Conservation (phyloP, 2,888 invertebrate species). For the Volucella inanis region DNA sequence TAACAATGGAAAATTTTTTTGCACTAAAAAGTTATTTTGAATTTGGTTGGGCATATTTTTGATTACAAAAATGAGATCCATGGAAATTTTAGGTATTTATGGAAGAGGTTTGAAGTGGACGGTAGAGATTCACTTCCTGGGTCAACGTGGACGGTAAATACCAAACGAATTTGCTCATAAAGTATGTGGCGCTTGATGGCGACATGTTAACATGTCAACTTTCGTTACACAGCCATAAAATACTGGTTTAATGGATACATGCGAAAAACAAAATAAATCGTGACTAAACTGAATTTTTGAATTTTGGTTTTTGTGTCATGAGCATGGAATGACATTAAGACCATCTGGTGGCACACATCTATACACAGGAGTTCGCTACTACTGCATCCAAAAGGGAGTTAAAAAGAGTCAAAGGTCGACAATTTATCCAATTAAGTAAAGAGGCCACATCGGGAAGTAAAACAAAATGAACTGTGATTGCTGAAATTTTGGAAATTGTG, state of each 20-base stretch:
- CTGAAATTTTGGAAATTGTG: too few relatives aligned
- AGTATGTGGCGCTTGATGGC: constrained; percentile 1
- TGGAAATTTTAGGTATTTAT: constrained; percentile 52
- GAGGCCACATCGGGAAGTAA: too few relatives aligned
- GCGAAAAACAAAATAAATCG: neutral
- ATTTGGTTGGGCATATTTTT: neutral
- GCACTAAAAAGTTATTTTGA: constrained; percentile 4
- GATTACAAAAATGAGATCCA: constrained; percentile 10
- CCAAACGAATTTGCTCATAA: constrained; percentile 32
- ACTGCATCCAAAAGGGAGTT: neutral
- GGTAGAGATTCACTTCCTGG: constrained; percentile 36
- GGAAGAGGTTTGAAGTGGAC: neutral
- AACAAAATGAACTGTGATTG: too few relatives aligned
- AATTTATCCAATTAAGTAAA: too few relatives aligned
- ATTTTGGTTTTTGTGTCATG: neutral
- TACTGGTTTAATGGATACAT: neutral
- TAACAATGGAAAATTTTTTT: constrained; percentile 52
- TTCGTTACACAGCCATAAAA: too few relatives aligned
- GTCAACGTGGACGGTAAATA: constrained; percentile 22
- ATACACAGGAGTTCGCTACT: neutral
- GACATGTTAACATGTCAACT: constrained; percentile 2
- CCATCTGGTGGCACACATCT: neutral
- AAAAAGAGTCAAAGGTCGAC: neutral
- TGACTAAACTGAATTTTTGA: constrained; percentile 1
- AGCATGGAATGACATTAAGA: neutral